phyloP scores from a whole-genome alignment of 1,140 invertebrate genomes.

The Pectinophora gossypiella region DNA sequence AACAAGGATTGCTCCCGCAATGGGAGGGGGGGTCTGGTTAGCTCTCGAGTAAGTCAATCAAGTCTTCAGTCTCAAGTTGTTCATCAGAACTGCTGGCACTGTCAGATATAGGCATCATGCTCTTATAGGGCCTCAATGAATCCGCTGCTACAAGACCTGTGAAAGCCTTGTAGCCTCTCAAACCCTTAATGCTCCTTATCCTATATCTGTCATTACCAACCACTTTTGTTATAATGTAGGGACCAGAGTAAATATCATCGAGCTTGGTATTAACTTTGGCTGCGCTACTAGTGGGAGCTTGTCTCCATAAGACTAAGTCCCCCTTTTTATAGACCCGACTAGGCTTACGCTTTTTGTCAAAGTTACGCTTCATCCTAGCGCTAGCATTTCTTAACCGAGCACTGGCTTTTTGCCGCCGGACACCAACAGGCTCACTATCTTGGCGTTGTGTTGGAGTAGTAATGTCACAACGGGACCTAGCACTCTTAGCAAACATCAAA shows the following conservation, averaged over 20 bases:
- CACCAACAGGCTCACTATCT: neutral
- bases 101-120: neutral
- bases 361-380: conserved; percentile 24
- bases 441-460: neutral
- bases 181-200: too few species aligned
- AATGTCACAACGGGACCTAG: conserved; percentile 19
- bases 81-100: conserved; percentile 6
- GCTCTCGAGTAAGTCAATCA: conserved; percentile 6
- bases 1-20: conserved; percentile 6
- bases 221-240: neutral
- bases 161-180: neutral
- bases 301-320: conserved; percentile 30
- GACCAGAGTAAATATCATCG: neutral
- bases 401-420: conserved; percentile 13
- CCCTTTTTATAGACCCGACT: conserved; percentile 16
- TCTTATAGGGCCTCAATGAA: neutral
- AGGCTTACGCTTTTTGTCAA: conserved; percentile 23
- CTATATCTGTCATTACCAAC: neutral
- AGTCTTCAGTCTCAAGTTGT: neutral
- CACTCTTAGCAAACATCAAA: conserved; percentile 24
- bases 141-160: neutral
- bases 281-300: conserved; percentile 19
- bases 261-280: conserved; percentile 23
- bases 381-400: conserved; percentile 9
- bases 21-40: neutral